Conservation (phyloP, 2,113 vertebrate species). For the Anguilla rostrata region DNA sequence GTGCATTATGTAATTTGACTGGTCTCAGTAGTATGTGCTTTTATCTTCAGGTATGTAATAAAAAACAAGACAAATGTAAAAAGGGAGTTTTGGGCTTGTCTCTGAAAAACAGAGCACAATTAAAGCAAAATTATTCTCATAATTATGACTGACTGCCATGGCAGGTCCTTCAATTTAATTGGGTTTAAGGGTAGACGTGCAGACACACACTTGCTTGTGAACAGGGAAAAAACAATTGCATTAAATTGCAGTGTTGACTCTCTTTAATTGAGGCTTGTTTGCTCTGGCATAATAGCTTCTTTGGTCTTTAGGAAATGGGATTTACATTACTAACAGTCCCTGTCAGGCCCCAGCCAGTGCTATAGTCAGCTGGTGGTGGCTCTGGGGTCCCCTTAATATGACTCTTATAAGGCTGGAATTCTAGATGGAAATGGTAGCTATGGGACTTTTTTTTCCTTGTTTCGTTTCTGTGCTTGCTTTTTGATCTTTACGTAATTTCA, state of each 20-base stretch:
- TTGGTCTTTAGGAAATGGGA: constrained; percentile 21
- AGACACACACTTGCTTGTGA: neutral
- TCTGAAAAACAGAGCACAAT: neutral
- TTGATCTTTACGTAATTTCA: neutral
- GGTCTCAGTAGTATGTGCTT: neutral
- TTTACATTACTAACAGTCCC: constrained; percentile 18
- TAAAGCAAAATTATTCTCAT: neutral
- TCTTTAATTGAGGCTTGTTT: constrained; percentile 18
- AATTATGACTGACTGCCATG: constrained; percentile 18
- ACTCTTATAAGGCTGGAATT: neutral
- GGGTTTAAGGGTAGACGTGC: constrained; percentile 14
- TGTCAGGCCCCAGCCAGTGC: neutral
- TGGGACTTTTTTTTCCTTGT: neutral
- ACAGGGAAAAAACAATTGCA: constrained; percentile 15
- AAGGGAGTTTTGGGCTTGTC: neutral
- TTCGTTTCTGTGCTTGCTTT: neutral
- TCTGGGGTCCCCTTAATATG: neutral
- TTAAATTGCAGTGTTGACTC: constrained; percentile 12
- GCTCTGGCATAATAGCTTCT: constrained; percentile 12
- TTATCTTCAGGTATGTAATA: neutral
- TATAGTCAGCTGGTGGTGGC: neutral
- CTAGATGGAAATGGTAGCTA: neutral
- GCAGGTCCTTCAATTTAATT: constrained; percentile 23
- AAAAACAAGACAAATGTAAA: neutral
- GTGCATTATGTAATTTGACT: neutral